These are phyloP conservation scores for Alethe diademata DNA, from an alignment of 2,113 vertebrate genomes.

Conservation along the genomic window DNA sequence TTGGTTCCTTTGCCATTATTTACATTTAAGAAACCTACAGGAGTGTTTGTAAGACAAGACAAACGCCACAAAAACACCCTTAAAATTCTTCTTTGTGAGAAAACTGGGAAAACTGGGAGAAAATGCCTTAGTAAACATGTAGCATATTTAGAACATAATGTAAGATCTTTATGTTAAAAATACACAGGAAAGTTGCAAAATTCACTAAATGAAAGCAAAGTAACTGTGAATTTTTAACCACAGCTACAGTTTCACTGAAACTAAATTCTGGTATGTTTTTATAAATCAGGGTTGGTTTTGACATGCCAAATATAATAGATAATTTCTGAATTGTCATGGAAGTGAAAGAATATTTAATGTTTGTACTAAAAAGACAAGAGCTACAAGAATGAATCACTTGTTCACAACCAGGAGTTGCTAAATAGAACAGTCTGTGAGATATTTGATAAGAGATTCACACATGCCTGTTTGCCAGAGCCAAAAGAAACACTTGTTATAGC, in stretches of 20 bases:
- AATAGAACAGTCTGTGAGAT: slow-evolving; percentile 45
- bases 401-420: slow-evolving; percentile 39
- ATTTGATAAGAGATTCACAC: slow-evolving; percentile 40
- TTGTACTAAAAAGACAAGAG: slow-evolving; percentile 46
- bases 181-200: not conserved
- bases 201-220: not conserved
- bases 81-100: not conserved
- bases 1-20: not conserved
- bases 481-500: slow-evolving; percentile 40
- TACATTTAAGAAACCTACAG: not conserved
- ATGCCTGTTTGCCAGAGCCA: slow-evolving; percentile 33
- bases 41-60: not conserved
- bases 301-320: slow-evolving; percentile 18
- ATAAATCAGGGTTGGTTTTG: slow-evolving; percentile 14
- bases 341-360: slow-evolving; percentile 36
- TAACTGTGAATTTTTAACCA: not conserved
- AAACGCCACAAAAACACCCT: not conserved
- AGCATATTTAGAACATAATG: not conserved
- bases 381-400: slow-evolving; percentile 41
- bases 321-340: slow-evolving; percentile 20
- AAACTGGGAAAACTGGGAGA: not conserved
- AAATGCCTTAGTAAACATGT: not conserved
- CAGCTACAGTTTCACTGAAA: not conserved
- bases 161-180: not conserved
- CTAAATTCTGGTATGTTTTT: not conserved